These are phyloP conservation scores for Dascillus cervinus DNA, from an alignment of 2,888 invertebrate species.

Conservation along the genomic window DNA sequence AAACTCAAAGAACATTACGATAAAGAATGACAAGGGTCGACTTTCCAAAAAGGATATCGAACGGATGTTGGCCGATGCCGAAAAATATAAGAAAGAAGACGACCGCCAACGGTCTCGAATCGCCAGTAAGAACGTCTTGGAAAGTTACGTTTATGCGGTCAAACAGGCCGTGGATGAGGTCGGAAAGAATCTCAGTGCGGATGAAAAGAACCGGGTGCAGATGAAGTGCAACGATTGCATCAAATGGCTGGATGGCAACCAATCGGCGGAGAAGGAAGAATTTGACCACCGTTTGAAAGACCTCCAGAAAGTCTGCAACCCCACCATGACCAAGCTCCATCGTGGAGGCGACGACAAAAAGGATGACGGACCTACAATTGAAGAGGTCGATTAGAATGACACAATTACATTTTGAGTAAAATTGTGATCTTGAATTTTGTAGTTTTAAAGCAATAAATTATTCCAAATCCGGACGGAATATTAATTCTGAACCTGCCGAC, in stretches of 20 bases:
- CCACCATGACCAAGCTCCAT: slow-evolving; percentile 51
- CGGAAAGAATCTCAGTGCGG: slow-evolving; percentile 52
- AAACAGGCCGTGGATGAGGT: slow-evolving; percentile 63
- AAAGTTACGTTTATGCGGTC: slow-evolving; percentile 61
- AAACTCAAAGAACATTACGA: slow-evolving; percentile 68
- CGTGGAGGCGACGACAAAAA: slow-evolving; percentile 20
- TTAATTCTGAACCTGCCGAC: too few relatives aligned
- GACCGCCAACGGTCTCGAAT: slow-evolving; percentile 61
- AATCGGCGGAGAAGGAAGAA: slow-evolving; percentile 56
- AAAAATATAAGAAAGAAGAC: slow-evolving; percentile 64
- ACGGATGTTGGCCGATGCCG: slow-evolving; percentile 69
- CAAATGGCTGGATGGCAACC: slow-evolving; percentile 65
- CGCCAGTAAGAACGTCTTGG: slow-evolving; percentile 63
- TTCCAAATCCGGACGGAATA: too few relatives aligned
- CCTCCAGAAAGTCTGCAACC: slow-evolving; percentile 51
- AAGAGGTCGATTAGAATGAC: slow-evolving; percentile 37
- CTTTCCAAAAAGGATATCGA: slow-evolving; percentile 77
- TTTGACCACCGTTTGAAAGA: slow-evolving; percentile 55
- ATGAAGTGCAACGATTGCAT: slow-evolving; percentile 53
- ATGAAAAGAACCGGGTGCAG: slow-evolving; percentile 40
- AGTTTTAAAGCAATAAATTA: background rate
- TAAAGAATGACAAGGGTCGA: slow-evolving; percentile 77
- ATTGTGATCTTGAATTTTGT: background rate
- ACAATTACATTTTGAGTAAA: too few relatives aligned
- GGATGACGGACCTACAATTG: slow-evolving; percentile 35